Evolutionary conservation across 2,888 invertebrate species (phyloP).

Genomic region (Itoplectis maculator): DNA sequence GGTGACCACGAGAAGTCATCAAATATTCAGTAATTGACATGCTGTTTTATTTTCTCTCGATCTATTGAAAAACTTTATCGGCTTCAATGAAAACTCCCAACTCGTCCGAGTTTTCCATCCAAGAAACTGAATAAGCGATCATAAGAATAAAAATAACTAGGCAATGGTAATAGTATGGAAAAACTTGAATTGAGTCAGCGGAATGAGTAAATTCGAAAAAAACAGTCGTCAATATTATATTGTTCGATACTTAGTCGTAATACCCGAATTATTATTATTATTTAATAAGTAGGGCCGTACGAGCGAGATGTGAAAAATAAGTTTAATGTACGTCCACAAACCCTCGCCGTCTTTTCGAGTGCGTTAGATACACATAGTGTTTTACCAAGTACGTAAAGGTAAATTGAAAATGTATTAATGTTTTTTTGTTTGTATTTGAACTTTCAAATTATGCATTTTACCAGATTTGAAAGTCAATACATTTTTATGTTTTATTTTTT

Average conservation of each 20-base stretch:
- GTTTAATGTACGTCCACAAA: neutral
- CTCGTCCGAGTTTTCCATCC: neutral
- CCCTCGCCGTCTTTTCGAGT: neutral
- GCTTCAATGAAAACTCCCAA: neutral
- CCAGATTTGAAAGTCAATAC: neutral
- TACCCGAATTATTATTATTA: neutral
- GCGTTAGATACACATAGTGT: neutral
- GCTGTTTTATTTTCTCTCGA: too few relatives aligned
- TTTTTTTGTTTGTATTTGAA: neutral
- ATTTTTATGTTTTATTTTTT: neutral
- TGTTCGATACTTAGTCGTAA: too few relatives aligned
- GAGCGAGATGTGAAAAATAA: neutral
- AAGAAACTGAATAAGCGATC: neutral
- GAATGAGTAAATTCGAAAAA: neutral
- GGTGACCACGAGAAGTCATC: neutral
- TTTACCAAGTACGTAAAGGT: too few relatives aligned
- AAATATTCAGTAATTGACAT: neutral
- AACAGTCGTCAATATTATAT: neutral
- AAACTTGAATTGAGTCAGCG: neutral
- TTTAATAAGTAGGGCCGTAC: neutral
- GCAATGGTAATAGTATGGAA: neutral
- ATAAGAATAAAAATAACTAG: neutral
- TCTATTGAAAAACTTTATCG: neutral
- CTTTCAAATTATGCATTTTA: neutral
- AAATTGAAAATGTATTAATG: too few relatives aligned